Base-by-base conservation (phyloP, 2,797 vertebrate species). In the Falco naumanni region DNA sequence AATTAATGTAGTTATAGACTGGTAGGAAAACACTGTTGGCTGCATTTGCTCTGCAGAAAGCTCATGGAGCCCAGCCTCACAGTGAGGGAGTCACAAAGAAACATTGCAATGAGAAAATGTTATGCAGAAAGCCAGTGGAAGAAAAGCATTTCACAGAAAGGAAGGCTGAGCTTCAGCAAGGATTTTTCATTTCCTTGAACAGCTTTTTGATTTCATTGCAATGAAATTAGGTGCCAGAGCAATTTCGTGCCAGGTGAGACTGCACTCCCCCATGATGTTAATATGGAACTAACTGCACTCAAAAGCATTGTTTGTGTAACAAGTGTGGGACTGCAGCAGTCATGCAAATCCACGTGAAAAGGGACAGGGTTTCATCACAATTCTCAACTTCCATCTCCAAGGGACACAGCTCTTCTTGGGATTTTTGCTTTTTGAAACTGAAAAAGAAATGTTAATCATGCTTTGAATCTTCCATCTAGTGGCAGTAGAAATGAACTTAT, bases 391-490 rank as follows among this genome's bases (percentile, higher is more conserved):
- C 29, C 20, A 43, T 69, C 60, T 90, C 45, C 41, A 45, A 76
- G 53, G 16, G 47, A 65, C 16, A 22, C 31, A 47, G 14, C 4
- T 84, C 3, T 8, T 75, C 16, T 71, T 56, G 15, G 21, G 28
- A 48, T 39, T 60, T 88, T 83, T 90, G n/a, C 34, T 76, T 9
- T 78, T 76, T 64, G 34, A 53, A 26, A 64, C 41, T 72, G 45
- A 64, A 83, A 83, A 79, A 66, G 17, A 79, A 74, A 74, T 26
- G 18, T 26, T 68, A 56, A 66, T 48, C 21, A 74, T 37, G 31
- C 9, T 87, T 93, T 84, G 70, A 45, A 57, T 70, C 66, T 93
- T 93, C 70, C 33, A 78, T 37, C 33, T 71, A 28, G 9, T 33
- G 47, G n/a, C 37, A 81, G 22, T 51, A 56, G 10, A 56, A 69